Percentiles rank a stretch among this genome's conserved stretches.
Conservation (phyloP, 2,888 invertebrate species). For the Lepidocyrtoides sp. region DNA sequence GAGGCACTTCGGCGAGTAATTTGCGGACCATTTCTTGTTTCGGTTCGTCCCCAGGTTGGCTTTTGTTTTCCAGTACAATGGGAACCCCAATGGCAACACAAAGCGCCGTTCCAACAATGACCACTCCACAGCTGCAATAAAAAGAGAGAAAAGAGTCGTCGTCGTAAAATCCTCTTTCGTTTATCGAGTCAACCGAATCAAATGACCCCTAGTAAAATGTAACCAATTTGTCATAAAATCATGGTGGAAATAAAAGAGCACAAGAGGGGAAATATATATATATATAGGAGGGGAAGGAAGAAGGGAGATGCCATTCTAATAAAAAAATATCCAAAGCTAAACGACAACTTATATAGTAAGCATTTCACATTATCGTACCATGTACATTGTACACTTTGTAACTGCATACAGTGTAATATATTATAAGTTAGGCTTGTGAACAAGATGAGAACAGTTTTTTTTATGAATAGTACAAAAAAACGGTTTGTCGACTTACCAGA, state of each 20-base stretch:
- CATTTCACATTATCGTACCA: too few species aligned
- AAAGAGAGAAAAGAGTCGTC: constrained; percentile 36
- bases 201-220: constrained; percentile 79
- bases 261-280: not conserved
- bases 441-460: constrained; percentile 38
- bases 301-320: constrained; percentile 62
- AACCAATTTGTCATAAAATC: constrained; percentile 81
- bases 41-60: constrained; percentile 83
- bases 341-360: too few species aligned
- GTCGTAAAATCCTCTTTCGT: constrained; percentile 62
- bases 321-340: constrained; percentile 43
- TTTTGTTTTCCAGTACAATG: constrained; percentile 84
- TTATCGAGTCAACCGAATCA: constrained; percentile 76
- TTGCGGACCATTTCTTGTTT: constrained; percentile 85
- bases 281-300: not conserved
- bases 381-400: too few species aligned
- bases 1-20: constrained; percentile 85
- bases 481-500: constrained; percentile 80
- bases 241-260: constrained; percentile 58
- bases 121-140: constrained; percentile 80
- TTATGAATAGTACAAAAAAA: constrained; percentile 32
- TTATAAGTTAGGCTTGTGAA: constrained; percentile 16
- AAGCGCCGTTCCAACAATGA: constrained; percentile 82
- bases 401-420: not conserved
- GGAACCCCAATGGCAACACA: constrained; percentile 85